phyloP scores from a whole-genome alignment of 2,113 vertebrate species.

The human (Homo sapiens) region GRCh38 chr18:2304001-2304500 shows the following conservation, averaged over 20 bases:
- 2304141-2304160: not conserved
- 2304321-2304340: conserved; percentile 50
- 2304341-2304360: conserved; percentile 31
- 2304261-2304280: conserved; percentile 31
- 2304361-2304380: not conserved
- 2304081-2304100: not conserved
- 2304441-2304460: not conserved
- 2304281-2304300: not conserved
- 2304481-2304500: not conserved
- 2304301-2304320: not conserved
- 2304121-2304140: not conserved
- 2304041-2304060: not conserved
- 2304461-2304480: not conserved
- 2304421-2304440: conserved; percentile 13
- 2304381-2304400: not conserved
- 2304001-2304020: not conserved
- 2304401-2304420: conserved; percentile 33
- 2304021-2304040: not conserved
- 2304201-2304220: not conserved
- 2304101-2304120: not conserved
- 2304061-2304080: not conserved
- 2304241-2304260: not conserved
- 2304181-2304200: not conserved
- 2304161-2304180: not conserved
- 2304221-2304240: not conserved